Evolutionary conservation across 2,113 vertebrate genomes (phyloP), one percentile per base, ranked within the genome.

Genomic region (Otis tarda): DNA sequence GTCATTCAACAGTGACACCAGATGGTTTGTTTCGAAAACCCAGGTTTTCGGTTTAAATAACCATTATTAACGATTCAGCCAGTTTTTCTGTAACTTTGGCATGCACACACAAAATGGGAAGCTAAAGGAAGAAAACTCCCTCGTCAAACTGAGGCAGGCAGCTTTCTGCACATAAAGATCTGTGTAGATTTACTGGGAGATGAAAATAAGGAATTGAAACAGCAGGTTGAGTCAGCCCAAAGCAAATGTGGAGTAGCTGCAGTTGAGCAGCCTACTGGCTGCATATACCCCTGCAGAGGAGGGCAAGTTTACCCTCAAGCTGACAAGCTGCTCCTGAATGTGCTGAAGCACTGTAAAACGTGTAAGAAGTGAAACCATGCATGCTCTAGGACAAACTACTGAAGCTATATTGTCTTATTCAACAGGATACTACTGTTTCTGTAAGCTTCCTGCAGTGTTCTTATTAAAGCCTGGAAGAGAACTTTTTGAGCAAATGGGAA

Each of bases 381-480:
- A 43, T 30, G 70, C 50, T 37, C 30, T 1, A 83, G 55, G 37
- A 73, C 70, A 52, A 73, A 84, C 47, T 94, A 73, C 87, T 89
- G 86, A 96, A 90, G 76, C 56, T 81, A 0, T 90, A 21, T 53
- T 57, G 89, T 91, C 67, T 82, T 76, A 39, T 50, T 94, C 55
- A 91, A 68, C 50, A 93, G 89, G 81, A 85, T 79, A 37, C 77
- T 93, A 47, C 94, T 91, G 83, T 92, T 84, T 77, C 53, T 96
- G n/a, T 92, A 69, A 91, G 57, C 59, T 87, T 94, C 74, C 70
- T 84, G 81, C 82, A 70, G 52, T 71, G 73, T 87, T 93, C n/a
- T 78, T 73, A 12, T 3, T 69, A 65, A 92, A 89, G 77, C 55
- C 74, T 94, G 83, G 69, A 91, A 59, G 75, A 93, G 53, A 87